Percentiles rank a stretch among this genome's conserved stretches.
These are phyloP conservation scores for Acanthoscelides obtectus DNA, from an alignment of 2,888 invertebrate species.

Conservation along the genomic window DNA sequence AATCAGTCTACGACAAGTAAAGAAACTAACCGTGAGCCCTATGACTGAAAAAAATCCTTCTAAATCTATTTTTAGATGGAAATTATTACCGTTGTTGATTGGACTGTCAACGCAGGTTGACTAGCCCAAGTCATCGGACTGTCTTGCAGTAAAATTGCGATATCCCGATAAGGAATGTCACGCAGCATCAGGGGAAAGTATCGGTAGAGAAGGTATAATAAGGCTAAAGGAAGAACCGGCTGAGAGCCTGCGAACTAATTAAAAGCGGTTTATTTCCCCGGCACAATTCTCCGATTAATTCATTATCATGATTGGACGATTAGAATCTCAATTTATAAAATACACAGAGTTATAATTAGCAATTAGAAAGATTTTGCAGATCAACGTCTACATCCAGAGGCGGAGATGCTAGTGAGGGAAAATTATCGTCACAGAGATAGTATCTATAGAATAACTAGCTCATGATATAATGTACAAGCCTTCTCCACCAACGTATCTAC, in stretches of 20 bases:
- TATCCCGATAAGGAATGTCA: not conserved
- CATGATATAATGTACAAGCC: no score
- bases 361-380: constrained; percentile 46
- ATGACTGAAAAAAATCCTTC: no score
- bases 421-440: no score
- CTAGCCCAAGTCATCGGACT: no score
- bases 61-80: no score
- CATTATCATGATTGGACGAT: constrained; percentile 49
- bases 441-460: no score
- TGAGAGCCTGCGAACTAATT: constrained; percentile 34
- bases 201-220: not conserved
- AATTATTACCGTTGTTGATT: no score
- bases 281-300: constrained; percentile 46
- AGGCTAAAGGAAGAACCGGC: not conserved
- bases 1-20: no score
- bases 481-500: no score
- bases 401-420: constrained; percentile 26
- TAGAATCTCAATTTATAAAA: constrained; percentile 51
- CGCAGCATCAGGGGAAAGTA: not conserved
- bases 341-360: constrained; percentile 50
- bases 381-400: not conserved
- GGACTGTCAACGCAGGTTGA: no score
- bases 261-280: constrained; percentile 43
- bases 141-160: not conserved
- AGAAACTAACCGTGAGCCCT: no score